Conservation (phyloP, 2,113 vertebrate species). For the Paramisgurnus dabryanus region DNA sequence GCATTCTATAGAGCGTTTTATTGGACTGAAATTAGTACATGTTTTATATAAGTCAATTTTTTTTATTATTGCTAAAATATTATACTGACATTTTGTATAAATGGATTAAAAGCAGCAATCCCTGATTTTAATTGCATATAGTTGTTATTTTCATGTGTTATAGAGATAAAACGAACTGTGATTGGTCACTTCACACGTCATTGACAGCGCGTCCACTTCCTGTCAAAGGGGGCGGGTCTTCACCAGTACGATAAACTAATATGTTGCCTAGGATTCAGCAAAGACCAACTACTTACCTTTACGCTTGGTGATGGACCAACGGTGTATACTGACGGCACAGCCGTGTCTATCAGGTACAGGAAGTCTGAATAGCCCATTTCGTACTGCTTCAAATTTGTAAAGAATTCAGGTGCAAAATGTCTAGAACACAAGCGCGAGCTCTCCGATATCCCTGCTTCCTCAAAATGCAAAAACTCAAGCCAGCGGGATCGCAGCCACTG, state of each 20-base stretch:
- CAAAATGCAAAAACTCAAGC: slow-evolving; percentile 37
- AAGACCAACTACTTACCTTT: not conserved
- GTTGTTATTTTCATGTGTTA: no score
- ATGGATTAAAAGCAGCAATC: no score
- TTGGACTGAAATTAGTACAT: no score
- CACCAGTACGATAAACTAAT: not conserved
- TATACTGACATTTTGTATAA: no score
- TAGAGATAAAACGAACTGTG: not conserved
- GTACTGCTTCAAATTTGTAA: slow-evolving; percentile 25
- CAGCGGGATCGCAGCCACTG: slow-evolving; percentile 27
- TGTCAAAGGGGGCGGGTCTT: not conserved
- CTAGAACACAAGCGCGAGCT: slow-evolving; percentile 25
- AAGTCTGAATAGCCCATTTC: slow-evolving; percentile 19
- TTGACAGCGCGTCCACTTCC: not conserved
- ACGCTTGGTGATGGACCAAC: not conserved
- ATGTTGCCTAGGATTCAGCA: not conserved
- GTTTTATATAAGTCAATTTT: no score
- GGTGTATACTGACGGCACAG: slow-evolving; percentile 16
- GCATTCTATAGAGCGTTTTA: no score
- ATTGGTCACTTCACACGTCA: not conserved
- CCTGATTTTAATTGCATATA: no score
- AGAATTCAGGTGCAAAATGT: slow-evolving; percentile 12
- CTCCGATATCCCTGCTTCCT: slow-evolving; percentile 33
- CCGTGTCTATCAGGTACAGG: slow-evolving; percentile 6
- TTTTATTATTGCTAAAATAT: no score